phyloP scores from a whole-genome alignment of 2,113 vertebrate genomes.

The Sorex araneus region DNA sequence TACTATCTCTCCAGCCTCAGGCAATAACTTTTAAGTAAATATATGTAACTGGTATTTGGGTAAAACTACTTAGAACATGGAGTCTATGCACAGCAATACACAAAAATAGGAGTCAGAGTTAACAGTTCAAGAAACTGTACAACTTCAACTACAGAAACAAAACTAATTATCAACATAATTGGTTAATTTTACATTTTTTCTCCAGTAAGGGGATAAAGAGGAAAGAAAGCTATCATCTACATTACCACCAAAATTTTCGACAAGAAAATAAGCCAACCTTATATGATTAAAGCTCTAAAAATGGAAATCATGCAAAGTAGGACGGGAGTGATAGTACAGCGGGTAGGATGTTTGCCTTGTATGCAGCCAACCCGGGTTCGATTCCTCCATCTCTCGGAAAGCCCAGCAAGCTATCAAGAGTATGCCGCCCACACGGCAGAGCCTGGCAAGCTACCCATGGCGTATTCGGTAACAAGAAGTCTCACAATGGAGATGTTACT shows the following conservation, averaged over 20 bases:
- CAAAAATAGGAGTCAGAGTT: background rate
- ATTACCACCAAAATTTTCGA: background rate
- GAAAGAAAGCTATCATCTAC: background rate
- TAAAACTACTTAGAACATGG: background rate
- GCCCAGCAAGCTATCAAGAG: too few relatives aligned
- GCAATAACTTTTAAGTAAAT: background rate
- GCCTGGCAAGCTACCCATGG: too few relatives aligned
- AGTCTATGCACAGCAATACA: background rate
- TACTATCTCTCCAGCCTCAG: background rate
- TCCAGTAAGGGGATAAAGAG: background rate
- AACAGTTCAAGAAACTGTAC: background rate
- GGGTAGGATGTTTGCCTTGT: too few relatives aligned
- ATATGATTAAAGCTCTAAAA: background rate
- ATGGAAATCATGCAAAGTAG: background rate
- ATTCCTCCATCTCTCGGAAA: too few relatives aligned
- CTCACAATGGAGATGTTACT: too few relatives aligned
- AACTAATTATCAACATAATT: background rate
- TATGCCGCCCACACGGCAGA: too few relatives aligned
- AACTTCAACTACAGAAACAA: background rate
- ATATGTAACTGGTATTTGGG: background rate
- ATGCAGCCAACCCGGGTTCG: too few relatives aligned
- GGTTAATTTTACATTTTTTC: background rate
- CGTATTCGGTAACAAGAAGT: too few relatives aligned
- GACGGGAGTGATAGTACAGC: too few relatives aligned
- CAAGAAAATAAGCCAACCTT: background rate